A percentile compares a stretch with the other conserved stretches of the same genome.
phyloP scores from a whole-genome alignment of 92 coral and sea anemone genomes.

The Bergia puertoricense region DNA sequence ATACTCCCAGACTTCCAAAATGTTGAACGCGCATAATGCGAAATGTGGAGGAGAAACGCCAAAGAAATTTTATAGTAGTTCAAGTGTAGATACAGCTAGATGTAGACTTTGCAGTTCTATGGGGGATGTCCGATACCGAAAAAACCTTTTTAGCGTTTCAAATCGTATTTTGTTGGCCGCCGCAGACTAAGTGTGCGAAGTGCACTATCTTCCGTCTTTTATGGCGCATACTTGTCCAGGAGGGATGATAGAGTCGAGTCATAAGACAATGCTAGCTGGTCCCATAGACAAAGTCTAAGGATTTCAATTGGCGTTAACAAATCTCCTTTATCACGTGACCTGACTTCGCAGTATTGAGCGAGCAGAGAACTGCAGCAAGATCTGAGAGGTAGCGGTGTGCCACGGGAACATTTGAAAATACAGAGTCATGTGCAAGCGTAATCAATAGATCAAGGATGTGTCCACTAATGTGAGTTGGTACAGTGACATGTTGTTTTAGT shows the following conservation, averaged over 20 bases:
- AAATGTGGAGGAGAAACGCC: too few species aligned
- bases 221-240: not conserved
- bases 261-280: not conserved
- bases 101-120: too few species aligned
- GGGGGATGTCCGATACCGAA: too few species aligned
- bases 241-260: not conserved
- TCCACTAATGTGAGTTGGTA: slow-evolving; percentile 3
- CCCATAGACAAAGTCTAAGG: slow-evolving; percentile 43
- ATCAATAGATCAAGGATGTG: not conserved
- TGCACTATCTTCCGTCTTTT: not conserved
- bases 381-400: not conserved
- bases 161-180: too few species aligned
- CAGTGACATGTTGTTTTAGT: too few species aligned
- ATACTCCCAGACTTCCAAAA: too few species aligned
- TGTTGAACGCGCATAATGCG: too few species aligned
- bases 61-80: too few species aligned
- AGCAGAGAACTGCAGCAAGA: slow-evolving; percentile 35
- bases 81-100: too few species aligned
- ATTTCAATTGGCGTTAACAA: slow-evolving; percentile 47
- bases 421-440: not conserved
- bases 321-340: slow-evolving; percentile 25
- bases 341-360: slow-evolving; percentile 31
- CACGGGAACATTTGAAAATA: not conserved
- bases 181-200: too few species aligned
- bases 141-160: too few species aligned